phyloP scores from a whole-genome alignment of 2,797 vertebrate species.

The Staurois parvus region DNA sequence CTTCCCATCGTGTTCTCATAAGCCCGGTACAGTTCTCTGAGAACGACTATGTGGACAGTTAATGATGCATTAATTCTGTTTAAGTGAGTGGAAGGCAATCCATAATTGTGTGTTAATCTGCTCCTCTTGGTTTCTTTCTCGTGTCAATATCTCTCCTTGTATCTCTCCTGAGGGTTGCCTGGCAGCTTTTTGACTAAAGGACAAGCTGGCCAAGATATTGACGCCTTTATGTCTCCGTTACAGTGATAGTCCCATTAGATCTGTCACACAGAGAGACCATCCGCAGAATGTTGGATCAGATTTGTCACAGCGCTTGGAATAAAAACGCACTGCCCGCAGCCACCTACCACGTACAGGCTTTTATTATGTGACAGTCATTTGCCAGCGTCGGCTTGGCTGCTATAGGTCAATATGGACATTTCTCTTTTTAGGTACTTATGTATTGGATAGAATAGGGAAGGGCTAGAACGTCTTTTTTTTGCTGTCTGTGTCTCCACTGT shows the following conservation, averaged over 20 bases:
- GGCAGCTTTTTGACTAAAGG: not conserved
- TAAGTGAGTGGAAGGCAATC: conserved; percentile 17
- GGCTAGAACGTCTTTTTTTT: too few species aligned
- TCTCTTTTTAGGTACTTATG: too few species aligned
- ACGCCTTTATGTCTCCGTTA: not conserved
- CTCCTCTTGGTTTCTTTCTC: not conserved
- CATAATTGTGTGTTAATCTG: conserved; percentile 23
- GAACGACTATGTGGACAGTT: not conserved
- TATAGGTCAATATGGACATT: too few species aligned
- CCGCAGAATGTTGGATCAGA: not conserved
- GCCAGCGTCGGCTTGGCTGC: too few species aligned
- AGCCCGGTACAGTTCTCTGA: not conserved
- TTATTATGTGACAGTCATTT: not conserved
- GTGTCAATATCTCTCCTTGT: conserved; percentile 12
- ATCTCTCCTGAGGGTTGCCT: not conserved
- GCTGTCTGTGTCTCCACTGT: too few species aligned
- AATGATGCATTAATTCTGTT: conserved; percentile 27
- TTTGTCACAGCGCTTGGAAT: not conserved
- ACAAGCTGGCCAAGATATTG: not conserved
- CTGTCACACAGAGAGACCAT: not conserved
- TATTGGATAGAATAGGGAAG: too few species aligned
- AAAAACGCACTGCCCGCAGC: not conserved
- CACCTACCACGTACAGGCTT: not conserved
- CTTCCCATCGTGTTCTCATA: not conserved
- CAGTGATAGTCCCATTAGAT: not conserved